phyloP scores from a whole-genome alignment of 2,888 invertebrate genomes.

The Sarcophaga rosellei region DNA sequence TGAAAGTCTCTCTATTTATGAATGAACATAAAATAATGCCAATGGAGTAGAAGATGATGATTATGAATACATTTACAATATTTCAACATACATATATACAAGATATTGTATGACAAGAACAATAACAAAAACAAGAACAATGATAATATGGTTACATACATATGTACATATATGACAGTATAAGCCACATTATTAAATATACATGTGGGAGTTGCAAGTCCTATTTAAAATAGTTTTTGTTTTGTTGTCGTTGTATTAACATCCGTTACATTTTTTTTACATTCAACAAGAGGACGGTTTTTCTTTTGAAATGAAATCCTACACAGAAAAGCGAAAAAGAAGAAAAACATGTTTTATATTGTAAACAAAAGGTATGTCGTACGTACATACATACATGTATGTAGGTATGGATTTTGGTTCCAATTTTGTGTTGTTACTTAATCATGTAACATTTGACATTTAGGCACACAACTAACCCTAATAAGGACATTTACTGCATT shows the following conservation, averaged over 20 bases:
- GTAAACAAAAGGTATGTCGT: no score
- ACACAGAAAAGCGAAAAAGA: neutral
- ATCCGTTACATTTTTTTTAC: slow-evolving; percentile 54
- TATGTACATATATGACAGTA: slow-evolving; percentile 16
- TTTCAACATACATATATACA: neutral
- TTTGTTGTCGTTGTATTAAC: slow-evolving; percentile 6
- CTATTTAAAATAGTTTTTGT: slow-evolving; percentile 31
- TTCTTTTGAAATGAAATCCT: slow-evolving; percentile 14
- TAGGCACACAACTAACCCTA: no score
- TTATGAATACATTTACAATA: neutral
- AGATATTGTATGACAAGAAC: neutral
- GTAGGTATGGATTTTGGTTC: no score
- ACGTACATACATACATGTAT: no score
- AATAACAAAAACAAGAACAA: neutral
- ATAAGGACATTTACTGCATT: no score
- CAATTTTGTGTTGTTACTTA: no score
- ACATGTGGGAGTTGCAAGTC: slow-evolving; percentile 14
- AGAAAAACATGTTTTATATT: no score
- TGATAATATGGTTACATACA: neutral
- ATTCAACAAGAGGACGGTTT: slow-evolving; percentile 13
- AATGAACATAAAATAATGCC: slow-evolving; percentile 51
- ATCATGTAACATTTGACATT: no score
- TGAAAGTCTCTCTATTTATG: slow-evolving; percentile 52
- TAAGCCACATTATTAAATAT: slow-evolving; percentile 10
- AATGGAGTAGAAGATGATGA: slow-evolving; percentile 22